phyloP scores from a whole-genome alignment of 2,113 vertebrate species.

The Neofelis nebulosa region DNA sequence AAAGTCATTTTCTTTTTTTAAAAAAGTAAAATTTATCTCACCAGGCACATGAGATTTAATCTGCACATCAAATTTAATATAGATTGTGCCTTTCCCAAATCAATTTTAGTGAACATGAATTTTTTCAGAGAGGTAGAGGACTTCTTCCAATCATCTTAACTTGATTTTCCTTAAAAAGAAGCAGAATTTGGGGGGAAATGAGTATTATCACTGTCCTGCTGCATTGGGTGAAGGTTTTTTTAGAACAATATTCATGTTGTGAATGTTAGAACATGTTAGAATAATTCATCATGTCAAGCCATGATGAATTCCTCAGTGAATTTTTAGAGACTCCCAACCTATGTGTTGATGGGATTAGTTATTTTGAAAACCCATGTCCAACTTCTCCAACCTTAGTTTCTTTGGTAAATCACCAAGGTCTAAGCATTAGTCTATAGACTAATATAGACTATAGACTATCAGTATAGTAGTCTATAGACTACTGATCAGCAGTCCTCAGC shows the following conservation, averaged over 20 bases:
- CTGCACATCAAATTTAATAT: background rate
- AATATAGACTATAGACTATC: too few species aligned
- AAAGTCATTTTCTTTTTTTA: background rate
- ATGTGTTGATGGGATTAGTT: background rate
- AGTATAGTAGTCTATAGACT: too few species aligned
- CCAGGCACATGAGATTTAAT: background rate
- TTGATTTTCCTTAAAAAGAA: background rate
- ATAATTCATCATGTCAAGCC: background rate
- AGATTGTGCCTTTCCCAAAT: background rate
- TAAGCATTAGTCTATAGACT: background rate
- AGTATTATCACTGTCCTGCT: background rate
- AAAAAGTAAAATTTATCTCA: background rate
- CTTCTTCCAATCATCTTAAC: background rate
- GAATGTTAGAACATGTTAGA: too few species aligned
- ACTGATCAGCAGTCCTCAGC: background rate
- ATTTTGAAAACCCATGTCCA: background rate
- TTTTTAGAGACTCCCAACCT: background rate
- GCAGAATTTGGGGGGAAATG: background rate
- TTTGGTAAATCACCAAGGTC: background rate
- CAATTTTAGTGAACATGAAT: background rate
- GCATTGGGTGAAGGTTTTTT: background rate
- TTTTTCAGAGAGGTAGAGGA: background rate
- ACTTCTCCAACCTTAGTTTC: background rate
- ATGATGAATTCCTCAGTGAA: background rate
- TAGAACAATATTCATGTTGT: background rate